Base-by-base conservation (phyloP, 2,797 vertebrate genomes). In the Aldrovandia affinis region DNA sequence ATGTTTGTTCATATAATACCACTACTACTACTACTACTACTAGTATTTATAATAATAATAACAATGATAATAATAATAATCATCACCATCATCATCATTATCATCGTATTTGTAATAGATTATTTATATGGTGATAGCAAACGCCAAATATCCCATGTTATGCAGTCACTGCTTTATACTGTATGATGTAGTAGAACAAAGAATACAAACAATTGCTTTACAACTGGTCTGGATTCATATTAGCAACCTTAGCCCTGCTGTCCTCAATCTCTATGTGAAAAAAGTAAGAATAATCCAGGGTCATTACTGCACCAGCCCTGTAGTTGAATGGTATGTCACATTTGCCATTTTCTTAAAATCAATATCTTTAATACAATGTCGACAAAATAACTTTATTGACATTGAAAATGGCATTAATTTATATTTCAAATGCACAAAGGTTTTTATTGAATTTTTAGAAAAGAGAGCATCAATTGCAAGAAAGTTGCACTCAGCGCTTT, bases 311-410 rank as follows among this genome's bases (percentile, higher is more conserved):
- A 65, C 7, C 15, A 42, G 33, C 20, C 36, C 68, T 20, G 68
- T 30, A 73, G 36, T 9, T 42, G 33, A 73, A 70, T 3, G 65
- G 3, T 36, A 70, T 70, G 2, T 39, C 68, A 20, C 36, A 9
- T 73, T 22, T 68, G 33, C 1, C 68, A 73, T 7, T 73, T 73
- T 42, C 33, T 73, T 73, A 7, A 42, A 39, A 42, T 73, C 36
- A 73, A 73, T 73, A 73, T 39, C 39, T 73, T 39, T 73, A 42
- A 22, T 73, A 42, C 68, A 73, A 42, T 42, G 63, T 68, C 28
- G 12, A 6, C 18, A 65, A 65, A 65, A 30, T n/a, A n/a, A 33
- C 28, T 9, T 30, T 14, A 65, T 14, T 33, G 10, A 65, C 25
- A 63, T 28, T 8, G n/a, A n/a, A n/a, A n/a, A n/a, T 63, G 3